Conservation (phyloP, 2,113 vertebrate genomes). For the Campylorhamphus procurvoides region DNA sequence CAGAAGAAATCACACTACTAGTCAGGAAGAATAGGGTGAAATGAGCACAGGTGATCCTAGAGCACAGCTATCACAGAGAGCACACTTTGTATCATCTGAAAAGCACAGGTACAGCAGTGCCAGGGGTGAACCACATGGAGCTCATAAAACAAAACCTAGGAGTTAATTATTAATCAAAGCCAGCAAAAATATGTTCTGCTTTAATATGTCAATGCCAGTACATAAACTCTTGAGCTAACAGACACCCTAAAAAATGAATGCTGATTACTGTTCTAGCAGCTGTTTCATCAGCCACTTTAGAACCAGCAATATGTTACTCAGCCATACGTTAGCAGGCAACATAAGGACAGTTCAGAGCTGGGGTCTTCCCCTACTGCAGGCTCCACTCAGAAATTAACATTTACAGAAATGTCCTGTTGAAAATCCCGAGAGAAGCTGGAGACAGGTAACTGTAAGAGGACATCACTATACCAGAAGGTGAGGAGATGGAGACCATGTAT, state of each 20-base stretch:
- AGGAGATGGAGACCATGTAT: neutral
- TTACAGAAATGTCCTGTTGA: neutral
- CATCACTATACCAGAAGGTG: neutral
- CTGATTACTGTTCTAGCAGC: constrained; percentile 22
- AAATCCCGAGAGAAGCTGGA: neutral
- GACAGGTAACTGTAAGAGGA: neutral
- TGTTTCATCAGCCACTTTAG: constrained; percentile 1
- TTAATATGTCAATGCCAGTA: neutral
- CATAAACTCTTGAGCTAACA: constrained; percentile 41
- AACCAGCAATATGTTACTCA: neutral
- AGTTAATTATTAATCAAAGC: constrained; percentile 45
- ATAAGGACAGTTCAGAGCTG: neutral
- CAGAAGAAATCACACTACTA: neutral
- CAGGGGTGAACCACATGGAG: neutral
- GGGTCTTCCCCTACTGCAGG: neutral
- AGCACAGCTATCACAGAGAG: fast-evolving
- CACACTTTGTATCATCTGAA: neutral
- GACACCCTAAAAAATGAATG: constrained; percentile 2
- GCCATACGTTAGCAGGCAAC: neutral
- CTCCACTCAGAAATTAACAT: neutral
- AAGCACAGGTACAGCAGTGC: neutral
- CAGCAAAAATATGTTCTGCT: constrained; percentile 6
- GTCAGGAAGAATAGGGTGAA: neutral
- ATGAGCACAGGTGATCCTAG: neutral
- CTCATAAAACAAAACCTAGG: neutral